These are phyloP conservation scores for Ametastegia equiseti DNA, from an alignment of 2,888 invertebrate genomes.

Conservation along the genomic window DNA sequence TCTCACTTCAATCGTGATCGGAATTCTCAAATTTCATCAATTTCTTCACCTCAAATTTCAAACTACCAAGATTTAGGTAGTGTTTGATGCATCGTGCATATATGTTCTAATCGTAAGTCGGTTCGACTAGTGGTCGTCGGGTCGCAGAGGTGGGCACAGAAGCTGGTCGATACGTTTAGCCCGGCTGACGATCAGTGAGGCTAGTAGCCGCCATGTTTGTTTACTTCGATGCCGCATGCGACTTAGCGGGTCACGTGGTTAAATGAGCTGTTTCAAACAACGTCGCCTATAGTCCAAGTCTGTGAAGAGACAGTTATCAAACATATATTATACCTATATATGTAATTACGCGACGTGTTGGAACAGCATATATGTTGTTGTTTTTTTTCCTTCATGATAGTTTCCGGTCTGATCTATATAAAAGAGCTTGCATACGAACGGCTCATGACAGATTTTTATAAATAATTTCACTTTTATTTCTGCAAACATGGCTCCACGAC, in stretches of 20 bases:
- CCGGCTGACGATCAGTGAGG: neutral
- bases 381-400: neutral
- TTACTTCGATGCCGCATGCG: conserved; percentile 42
- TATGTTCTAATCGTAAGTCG: neutral
- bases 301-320: neutral
- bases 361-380: neutral
- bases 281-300: neutral
- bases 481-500: neutral
- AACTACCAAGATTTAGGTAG: no score
- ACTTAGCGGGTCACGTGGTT: conserved; percentile 34
- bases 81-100: neutral
- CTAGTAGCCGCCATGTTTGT: conserved; percentile 20
- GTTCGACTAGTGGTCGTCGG: neutral
- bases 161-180: conserved; percentile 24
- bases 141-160: neutral
- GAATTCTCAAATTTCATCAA: no score
- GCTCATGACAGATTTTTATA: no score
- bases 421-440: no score
- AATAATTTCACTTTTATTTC: no score
- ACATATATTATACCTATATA: neutral
- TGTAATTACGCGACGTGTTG: neutral
- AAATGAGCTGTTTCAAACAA: neutral
- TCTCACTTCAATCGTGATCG: no score
- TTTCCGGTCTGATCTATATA: neutral
- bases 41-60: no score